Evolutionary conservation across 2,113 vertebrate species (phyloP).

Genomic region (Cynoglossus semilaevis): DNA sequence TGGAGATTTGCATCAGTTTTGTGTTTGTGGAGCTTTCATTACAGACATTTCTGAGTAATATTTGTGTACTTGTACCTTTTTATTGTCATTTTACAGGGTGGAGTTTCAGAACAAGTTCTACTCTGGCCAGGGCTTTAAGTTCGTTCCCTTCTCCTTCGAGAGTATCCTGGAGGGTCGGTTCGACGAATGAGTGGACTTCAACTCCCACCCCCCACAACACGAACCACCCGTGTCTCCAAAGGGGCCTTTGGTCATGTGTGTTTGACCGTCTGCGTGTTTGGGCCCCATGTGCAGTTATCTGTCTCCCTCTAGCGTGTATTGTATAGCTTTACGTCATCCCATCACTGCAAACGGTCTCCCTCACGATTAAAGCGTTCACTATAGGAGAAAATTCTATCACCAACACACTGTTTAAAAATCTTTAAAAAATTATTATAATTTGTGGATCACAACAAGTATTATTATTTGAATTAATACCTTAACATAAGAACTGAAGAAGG

Average conservation of each 20-base stretch:
- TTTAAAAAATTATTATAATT: too few species aligned
- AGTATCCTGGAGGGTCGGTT: constrained; percentile 90
- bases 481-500: too few species aligned
- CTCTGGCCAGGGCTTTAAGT: constrained; percentile 91
- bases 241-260: constrained; percentile 1
- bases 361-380: too few species aligned
- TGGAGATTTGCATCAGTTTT: background rate
- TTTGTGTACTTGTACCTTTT: constrained; percentile 3
- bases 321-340: too few species aligned
- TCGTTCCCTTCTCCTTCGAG: constrained; percentile 94
- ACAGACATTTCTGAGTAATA: background rate
- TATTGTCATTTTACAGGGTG: constrained; percentile 78
- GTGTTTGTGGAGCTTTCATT: background rate
- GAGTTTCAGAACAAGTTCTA: constrained; percentile 99
- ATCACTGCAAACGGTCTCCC: too few species aligned
- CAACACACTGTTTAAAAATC: too few species aligned
- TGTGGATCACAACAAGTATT: too few species aligned
- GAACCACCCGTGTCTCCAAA: constrained; percentile 3
- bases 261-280: constrained; percentile 46
- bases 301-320: constrained; percentile 49
- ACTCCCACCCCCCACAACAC: background rate
- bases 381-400: too few species aligned
- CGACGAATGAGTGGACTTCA: constrained; percentile 77
- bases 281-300: constrained; percentile 29
- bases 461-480: too few species aligned